These are phyloP conservation scores for Tamias sibiricus DNA, from an alignment of 2,113 vertebrate genomes.

Conservation along the genomic window DNA sequence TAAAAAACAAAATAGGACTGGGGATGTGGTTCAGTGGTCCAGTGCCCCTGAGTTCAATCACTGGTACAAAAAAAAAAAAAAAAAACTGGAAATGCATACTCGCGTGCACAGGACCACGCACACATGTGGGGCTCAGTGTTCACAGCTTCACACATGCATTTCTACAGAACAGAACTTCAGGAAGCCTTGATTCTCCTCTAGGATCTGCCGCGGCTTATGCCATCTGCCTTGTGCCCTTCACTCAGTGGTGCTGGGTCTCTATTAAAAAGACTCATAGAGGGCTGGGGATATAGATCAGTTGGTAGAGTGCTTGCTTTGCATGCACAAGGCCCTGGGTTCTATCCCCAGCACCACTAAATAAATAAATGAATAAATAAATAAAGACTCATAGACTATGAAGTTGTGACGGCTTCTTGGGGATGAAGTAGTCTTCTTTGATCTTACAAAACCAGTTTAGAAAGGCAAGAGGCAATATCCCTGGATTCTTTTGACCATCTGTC, in stretches of 20 bases:
- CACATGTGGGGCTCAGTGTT: accelerated
- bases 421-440: neutral
- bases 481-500: neutral
- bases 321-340: no score
- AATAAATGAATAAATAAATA: no score
- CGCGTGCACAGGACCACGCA: accelerated
- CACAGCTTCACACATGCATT: neutral
- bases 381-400: neutral
- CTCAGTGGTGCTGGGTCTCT: neutral
- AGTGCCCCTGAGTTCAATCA: no score
- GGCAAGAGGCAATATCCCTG: neutral
- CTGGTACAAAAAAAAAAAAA: no score
- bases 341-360: no score
- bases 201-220: neutral
- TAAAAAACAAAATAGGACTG: no score
- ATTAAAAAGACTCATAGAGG: neutral
- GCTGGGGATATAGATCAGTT: no score
- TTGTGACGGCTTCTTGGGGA: neutral
- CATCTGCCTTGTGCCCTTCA: neutral
- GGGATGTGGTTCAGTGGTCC: no score
- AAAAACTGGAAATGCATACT: neutral
- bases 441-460: neutral
- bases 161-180: neutral
- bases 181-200: neutral
- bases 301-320: no score